Evolutionary conservation across 2,113 vertebrate species (phyloP).

Genomic region (Camelus bactrianus): DNA sequence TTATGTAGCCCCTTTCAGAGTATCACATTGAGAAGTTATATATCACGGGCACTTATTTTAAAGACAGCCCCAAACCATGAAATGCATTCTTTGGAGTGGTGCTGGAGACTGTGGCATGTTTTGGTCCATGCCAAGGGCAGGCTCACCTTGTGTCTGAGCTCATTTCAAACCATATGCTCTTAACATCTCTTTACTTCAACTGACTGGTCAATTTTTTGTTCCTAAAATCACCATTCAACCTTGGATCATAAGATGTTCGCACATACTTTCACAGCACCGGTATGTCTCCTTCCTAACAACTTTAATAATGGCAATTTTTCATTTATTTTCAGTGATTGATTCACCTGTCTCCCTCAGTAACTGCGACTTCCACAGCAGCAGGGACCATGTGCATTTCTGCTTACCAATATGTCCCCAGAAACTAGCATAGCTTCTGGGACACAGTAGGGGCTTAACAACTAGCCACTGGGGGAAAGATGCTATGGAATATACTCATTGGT

Average conservation of each 20-base stretch:
- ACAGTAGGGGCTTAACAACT: not conserved
- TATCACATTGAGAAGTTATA: not conserved
- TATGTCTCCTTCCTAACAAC: not conserved
- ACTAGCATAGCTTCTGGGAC: not conserved
- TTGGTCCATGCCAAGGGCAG: not conserved
- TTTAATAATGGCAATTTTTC: not conserved
- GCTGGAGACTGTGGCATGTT: not conserved
- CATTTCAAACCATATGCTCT: not conserved
- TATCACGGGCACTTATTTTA: not conserved
- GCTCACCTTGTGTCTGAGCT: not conserved
- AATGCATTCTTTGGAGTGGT: not conserved
- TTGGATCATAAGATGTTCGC: not conserved
- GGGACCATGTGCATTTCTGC: not conserved
- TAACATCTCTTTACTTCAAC: not conserved
- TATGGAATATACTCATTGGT: not conserved
- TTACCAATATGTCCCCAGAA: not conserved
- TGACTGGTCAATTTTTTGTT: not conserved
- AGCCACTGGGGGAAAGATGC: not conserved
- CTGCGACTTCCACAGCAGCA: not conserved
- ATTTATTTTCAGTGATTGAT: not conserved
- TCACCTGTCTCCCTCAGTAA: not conserved
- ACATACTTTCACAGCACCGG: not conserved
- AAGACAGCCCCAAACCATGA: not conserved
- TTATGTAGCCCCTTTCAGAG: not conserved
- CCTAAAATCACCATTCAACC: not conserved